phyloP scores from a whole-genome alignment of 2,797 vertebrate species.

The Hemibagrus guttatus region DNA sequence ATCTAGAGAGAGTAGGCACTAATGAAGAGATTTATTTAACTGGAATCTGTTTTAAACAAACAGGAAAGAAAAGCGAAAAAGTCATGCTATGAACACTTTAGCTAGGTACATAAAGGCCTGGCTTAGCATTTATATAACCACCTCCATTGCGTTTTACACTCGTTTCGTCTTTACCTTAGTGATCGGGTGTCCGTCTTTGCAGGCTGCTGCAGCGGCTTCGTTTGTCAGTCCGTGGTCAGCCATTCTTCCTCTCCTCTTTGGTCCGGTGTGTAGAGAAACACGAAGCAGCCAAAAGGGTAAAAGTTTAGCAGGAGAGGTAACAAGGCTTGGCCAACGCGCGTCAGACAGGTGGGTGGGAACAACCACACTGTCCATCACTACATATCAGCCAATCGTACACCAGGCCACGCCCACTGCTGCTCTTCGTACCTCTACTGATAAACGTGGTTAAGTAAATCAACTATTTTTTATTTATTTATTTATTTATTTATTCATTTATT shows the following conservation, averaged over 20 bases:
- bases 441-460: not conserved
- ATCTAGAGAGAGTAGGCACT: too few species aligned
- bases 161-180: slow-evolving; percentile 67
- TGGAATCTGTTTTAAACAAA: not conserved
- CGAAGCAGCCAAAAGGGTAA: not conserved
- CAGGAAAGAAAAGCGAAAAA: not conserved
- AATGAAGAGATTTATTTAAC: not conserved
- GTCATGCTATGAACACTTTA: not conserved
- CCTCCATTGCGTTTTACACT: not conserved
- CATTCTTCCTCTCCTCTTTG: slow-evolving; percentile 60
- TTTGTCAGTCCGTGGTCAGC: slow-evolving; percentile 73
- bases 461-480: too few species aligned
- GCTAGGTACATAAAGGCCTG: not conserved
- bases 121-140: too few species aligned
- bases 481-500: too few species aligned
- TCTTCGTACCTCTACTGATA: not conserved
- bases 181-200: slow-evolving; percentile 71
- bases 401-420: not conserved
- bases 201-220: slow-evolving; percentile 66
- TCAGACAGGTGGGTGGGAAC: not conserved
- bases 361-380: not conserved
- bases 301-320: not conserved
- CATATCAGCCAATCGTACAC: not conserved
- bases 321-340: not conserved
- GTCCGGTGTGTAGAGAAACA: not conserved